These are phyloP conservation scores for Nomada fabriciana DNA, from an alignment of 2,888 invertebrate genomes.

Conservation along the genomic window DNA sequence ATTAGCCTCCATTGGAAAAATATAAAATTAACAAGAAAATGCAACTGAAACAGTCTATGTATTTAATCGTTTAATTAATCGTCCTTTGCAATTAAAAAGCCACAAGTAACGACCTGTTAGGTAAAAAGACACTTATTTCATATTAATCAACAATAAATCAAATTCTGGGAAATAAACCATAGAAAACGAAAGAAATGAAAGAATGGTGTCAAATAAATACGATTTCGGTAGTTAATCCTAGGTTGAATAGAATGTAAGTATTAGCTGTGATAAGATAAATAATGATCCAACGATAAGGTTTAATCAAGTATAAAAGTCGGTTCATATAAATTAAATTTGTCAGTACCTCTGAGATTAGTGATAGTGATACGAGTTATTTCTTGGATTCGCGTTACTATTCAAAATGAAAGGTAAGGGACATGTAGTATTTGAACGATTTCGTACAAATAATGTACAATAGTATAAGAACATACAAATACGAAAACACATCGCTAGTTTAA, in stretches of 20 bases:
- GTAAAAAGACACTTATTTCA: no score
- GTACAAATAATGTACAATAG: no score
- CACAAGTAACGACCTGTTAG: no score
- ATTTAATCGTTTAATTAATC: no score
- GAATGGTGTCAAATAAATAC: neutral
- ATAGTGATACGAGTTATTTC: neutral
- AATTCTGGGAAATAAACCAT: no score
- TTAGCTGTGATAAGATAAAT: slow-evolving; percentile 9
- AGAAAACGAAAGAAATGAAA: no score
- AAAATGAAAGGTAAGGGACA: slow-evolving; percentile 31
- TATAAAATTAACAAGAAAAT: no score
- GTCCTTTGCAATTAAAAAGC: no score
- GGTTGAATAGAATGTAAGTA: slow-evolving; percentile 3
- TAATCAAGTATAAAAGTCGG: slow-evolving; percentile 29
- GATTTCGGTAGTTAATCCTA: neutral
- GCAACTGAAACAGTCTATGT: no score
- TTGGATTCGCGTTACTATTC: neutral
- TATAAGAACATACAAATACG: neutral
- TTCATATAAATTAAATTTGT: neutral
- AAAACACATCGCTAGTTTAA: neutral
- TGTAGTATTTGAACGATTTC: neutral
- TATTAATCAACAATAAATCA: no score
- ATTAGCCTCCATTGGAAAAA: no score
- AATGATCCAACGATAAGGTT: slow-evolving; percentile 1
- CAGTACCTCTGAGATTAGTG: neutral